Percentiles rank a stretch among this genome's conserved stretches.
These are phyloP conservation scores for Corella eumyota DNA, from an alignment of 23 tunicate species.

Conservation along the genomic window DNA sequence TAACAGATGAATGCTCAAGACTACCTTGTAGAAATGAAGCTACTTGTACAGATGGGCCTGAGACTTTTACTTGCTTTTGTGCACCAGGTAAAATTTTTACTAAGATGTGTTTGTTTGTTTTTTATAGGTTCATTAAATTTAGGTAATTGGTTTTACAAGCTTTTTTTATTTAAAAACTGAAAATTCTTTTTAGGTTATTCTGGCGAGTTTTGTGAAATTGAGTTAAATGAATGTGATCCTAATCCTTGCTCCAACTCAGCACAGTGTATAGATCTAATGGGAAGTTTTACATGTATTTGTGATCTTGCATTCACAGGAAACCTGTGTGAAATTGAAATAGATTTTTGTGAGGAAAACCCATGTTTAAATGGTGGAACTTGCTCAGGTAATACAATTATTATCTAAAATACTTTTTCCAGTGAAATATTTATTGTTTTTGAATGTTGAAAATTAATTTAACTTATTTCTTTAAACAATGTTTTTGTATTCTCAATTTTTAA, in stretches of 20 bases:
- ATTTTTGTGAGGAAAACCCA: conserved; percentile 39
- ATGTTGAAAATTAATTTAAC: too few relatives aligned
- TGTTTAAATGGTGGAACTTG: conserved; percentile 72
- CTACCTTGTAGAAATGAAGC: conserved; percentile 61
- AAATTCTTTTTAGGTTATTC: conserved; percentile 79
- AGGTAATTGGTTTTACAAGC: too few relatives aligned
- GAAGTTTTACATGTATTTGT: conserved; percentile 34
- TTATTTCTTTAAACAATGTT: too few relatives aligned
- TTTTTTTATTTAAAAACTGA: too few relatives aligned
- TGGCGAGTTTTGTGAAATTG: conserved; percentile 30
- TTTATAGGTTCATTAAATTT: not conserved
- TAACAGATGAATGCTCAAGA: conserved; percentile 47
- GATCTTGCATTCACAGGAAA: conserved; percentile 32
- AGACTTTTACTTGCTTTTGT: conserved; percentile 28
- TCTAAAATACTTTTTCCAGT: too few relatives aligned
- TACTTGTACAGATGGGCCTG: conserved; percentile 28
- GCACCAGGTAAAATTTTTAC: conserved; percentile 36
- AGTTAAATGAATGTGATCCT: conserved; percentile 51
- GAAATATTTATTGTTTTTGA: too few relatives aligned
- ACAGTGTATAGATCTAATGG: conserved; percentile 27
- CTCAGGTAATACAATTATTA: too few relatives aligned
- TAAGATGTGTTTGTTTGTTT: too few relatives aligned
- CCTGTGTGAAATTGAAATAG: conserved; percentile 33
- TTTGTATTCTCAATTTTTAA: too few relatives aligned
- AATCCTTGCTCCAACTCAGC: conserved; percentile 41